Conservation (phyloP, 2,888 invertebrate species). For the Omphaloscelis lunosa region DNA sequence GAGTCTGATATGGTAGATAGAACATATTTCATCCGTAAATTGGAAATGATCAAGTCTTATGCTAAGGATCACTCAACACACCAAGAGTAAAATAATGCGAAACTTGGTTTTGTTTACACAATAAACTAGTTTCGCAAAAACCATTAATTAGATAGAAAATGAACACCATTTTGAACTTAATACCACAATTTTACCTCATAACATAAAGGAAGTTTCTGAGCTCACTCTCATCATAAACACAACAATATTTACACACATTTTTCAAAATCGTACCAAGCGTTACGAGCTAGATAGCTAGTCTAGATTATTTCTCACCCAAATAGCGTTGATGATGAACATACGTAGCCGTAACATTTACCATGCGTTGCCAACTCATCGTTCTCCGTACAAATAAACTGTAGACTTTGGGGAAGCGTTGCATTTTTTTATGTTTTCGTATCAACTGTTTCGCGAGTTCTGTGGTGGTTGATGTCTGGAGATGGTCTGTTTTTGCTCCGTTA, state of each 20-base stretch:
- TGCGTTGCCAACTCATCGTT: slow-evolving; percentile 31
- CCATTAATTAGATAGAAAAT: slow-evolving; percentile 18
- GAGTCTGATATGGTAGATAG: background rate
- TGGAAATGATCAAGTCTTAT: too few relatives aligned
- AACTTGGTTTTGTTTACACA: background rate
- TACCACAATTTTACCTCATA: background rate
- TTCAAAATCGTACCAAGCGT: slow-evolving; percentile 27
- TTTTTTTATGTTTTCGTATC: slow-evolving; percentile 7
- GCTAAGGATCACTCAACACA: slow-evolving; percentile 10
- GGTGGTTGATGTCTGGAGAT: slow-evolving; percentile 7
- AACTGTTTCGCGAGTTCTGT: background rate
- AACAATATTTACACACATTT: slow-evolving; percentile 36
- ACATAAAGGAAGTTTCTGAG: background rate
- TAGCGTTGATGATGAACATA: slow-evolving; percentile 36
- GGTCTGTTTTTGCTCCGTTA: slow-evolving; percentile 25
- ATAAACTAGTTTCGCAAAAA: slow-evolving; percentile 19
- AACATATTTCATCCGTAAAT: background rate
- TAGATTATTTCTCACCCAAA: slow-evolving; percentile 44
- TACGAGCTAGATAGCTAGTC: slow-evolving; percentile 1
- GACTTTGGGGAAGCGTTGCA: slow-evolving; percentile 19
- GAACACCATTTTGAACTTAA: slow-evolving; percentile 21
- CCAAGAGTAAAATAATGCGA: background rate
- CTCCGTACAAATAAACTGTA: slow-evolving; percentile 51
- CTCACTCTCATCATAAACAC: slow-evolving; percentile 12
- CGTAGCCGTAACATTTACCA: slow-evolving; percentile 46